Base-by-base conservation (phyloP, 1,140 invertebrate genomes). In the Zaprionus lachaisei region DNA sequence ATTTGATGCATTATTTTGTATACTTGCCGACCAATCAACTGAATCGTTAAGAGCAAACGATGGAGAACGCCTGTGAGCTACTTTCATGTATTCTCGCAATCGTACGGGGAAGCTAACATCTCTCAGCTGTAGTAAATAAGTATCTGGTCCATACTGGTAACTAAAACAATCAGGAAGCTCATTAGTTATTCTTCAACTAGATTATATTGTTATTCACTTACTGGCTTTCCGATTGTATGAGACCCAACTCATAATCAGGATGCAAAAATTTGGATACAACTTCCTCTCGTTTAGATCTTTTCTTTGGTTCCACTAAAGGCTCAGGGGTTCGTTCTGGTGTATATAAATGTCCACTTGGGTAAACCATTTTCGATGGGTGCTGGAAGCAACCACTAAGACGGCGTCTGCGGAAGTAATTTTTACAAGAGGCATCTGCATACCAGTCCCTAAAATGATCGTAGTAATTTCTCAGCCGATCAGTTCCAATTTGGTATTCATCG, bases 131-230 rank as follows among this genome's bases (percentile, higher is more conserved):
- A 99, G 94, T 3, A 99, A 94, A 93, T 99, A 98, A 0, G 98
- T 99, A 91, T 99, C 98, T 0, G 98, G 98, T 1, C 98, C 98
- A 93, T 97, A 96, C 94, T 99, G 98, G 93, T 98, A 98, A 87
- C 97, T 98, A 87, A 0, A 31, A 12, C 37, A 38, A 7, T 44
- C n/a, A 15, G 22, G 0, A 57, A 12, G 1, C 12, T 31, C 15
- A 5, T 31, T 17, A 47, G 24, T 14, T 1, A 2, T 56, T n/a
- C 4, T 14, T 2, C 12, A 7, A 28, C 7, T 34, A 34, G 4
- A 44, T 26, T 11, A 5, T 41, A 47, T 47, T 47, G 7, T 58
- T 34, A 1, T 22, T 11, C 24, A 89, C 96, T 95, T 90, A 98
- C 97, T 98, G 97, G 94, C 97, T 98, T 91, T 98, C 97, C 1